A percentile compares a stretch with the other conserved stretches of the same genome.
Conservation (phyloP, 2,113 vertebrate genomes). For the Geothlypis trichas region DNA sequence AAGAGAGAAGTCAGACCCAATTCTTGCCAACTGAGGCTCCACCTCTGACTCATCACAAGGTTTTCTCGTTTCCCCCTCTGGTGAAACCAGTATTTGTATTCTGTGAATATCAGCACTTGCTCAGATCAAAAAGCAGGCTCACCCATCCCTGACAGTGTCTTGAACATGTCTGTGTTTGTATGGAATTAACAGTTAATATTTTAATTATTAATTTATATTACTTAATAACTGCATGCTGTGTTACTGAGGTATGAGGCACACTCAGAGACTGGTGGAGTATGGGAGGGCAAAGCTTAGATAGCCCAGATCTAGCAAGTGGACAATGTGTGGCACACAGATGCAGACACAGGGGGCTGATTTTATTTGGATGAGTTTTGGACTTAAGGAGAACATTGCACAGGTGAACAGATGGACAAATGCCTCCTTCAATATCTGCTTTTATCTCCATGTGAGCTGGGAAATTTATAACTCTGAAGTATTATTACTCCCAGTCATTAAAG, state of each 20-base stretch:
- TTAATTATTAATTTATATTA: background rate
- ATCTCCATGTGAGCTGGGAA: background rate
- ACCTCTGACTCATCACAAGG: background rate
- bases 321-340: background rate
- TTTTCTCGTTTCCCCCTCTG: background rate
- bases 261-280: background rate
- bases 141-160: background rate
- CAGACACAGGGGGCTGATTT: background rate
- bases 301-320: background rate
- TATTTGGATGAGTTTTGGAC: background rate
- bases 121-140: background rate
- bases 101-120: background rate
- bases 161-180: background rate
- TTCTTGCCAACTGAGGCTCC: background rate
- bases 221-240: background rate
- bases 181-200: background rate
- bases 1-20: background rate
- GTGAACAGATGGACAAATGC: background rate
- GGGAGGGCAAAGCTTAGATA: background rate
- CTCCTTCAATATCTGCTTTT: background rate
- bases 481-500: background rate
- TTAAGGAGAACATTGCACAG: background rate
- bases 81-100: background rate
- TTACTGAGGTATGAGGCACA: background rate
- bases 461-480: background rate